A percentile compares a stretch with the other conserved stretches of the same genome.
These are phyloP conservation scores for Desoria tigrina DNA, from an alignment of 2,888 invertebrate genomes.

Conservation along the genomic window DNA sequence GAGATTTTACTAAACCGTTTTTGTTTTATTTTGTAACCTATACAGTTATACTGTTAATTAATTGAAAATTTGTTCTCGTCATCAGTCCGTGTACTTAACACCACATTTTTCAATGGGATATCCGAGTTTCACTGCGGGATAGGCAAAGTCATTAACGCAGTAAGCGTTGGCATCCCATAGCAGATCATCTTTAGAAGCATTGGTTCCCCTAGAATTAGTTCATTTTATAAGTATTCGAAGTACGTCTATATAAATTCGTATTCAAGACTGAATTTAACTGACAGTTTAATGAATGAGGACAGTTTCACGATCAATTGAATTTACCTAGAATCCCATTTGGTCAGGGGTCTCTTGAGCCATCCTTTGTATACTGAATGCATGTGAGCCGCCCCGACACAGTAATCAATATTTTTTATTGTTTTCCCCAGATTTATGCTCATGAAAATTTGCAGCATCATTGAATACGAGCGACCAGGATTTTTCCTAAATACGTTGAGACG, in stretches of 20 bases:
- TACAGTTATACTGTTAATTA: too few species aligned
- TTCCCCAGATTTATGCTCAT: constrained; percentile 34
- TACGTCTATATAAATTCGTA: too few species aligned
- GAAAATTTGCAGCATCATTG: constrained; percentile 34
- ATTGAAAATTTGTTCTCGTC: not conserved
- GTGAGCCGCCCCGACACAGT: constrained; percentile 42
- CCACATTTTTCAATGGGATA: constrained; percentile 42
- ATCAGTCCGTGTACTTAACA: constrained; percentile 11
- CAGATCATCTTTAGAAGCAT: not conserved
- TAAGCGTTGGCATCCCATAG: constrained; percentile 38
- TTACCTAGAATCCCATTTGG: constrained; percentile 24
- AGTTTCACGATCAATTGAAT: not conserved
- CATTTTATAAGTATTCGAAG: too few species aligned
- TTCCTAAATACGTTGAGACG: constrained; percentile 20
- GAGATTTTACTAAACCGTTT: constrained; percentile 1
- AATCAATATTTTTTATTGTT: constrained; percentile 34
- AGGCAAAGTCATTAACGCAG: constrained; percentile 33
- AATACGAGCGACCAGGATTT: constrained; percentile 34
- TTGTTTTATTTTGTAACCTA: constrained; percentile 4
- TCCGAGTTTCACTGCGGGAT: constrained; percentile 32
- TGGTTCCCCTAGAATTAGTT: constrained; percentile 5
- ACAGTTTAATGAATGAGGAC: too few species aligned
- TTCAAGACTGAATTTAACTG: too few species aligned
- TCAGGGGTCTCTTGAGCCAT: constrained; percentile 40
- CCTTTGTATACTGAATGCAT: constrained; percentile 35